Evolutionary conservation across 2,888 invertebrate genomes (phyloP), one percentile per base, ranked within the genome.

Genomic region (Sphaerophoria rueppellii): DNA sequence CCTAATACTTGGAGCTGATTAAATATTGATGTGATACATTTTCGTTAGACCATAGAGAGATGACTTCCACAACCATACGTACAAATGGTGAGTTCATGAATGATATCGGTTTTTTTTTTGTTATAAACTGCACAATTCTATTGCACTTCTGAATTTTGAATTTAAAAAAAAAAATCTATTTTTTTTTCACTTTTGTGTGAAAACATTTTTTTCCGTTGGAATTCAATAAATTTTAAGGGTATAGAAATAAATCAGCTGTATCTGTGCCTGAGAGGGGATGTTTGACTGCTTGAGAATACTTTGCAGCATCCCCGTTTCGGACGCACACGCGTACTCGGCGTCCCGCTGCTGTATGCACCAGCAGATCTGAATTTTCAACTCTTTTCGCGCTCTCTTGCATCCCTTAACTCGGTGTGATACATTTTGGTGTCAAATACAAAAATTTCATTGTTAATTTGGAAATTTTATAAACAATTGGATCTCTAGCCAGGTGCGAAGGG

Each of bases 1-100:
- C 32, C n/a, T 52, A 50, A 50, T 72, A 73, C 12, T 46, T 24
- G 24, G 24, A 24, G 24, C 24, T 24, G 24, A 72, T 85, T 76
- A 72, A 71, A 70, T 58, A 81, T 85, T 85, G 73, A 85, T 81
- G 81, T 58, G 70, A 43, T 43, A 43, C 35, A 70, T 58, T 80
- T 54, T 52, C 60, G 70, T 34, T 50, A 72, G 14, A 73, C 34
- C 70, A 61, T 34, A 37, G 12, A 72, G 58, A 46, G 54, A 85
- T 85, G 85, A 73, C 85, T 85, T 73, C 81, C 52, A 77, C 85
- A 70, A 86, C 88, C 61, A 86, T 88, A 87, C 86, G 87, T 60
- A 61, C 87, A 73, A 88, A 88, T 85, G 88, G 88, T 88, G 71
- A 88, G 88, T 85, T 37, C 24, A 9, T 14, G 12, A 48, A 54